Base-by-base conservation (phyloP, 1,140 invertebrate species). In the Dendroctonus valens region DNA sequence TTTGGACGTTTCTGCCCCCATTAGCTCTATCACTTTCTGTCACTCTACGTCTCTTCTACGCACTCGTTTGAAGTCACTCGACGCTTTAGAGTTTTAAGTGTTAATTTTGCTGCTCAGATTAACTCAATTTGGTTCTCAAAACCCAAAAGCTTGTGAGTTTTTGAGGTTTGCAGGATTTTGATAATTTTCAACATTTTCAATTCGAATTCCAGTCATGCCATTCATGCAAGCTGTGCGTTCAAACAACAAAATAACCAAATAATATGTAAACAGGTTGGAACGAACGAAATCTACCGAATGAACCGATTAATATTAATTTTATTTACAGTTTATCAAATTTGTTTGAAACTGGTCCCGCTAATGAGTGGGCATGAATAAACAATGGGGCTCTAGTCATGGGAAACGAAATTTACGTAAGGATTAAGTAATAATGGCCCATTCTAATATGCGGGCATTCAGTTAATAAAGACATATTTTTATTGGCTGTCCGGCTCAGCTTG, bases 241-340 rank as follows among this genome's bases (percentile, higher is more conserved):
- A 49, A 12, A n/a, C 37, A 49, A 60, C 26, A 60, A 60, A 12
- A 38, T 51, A 60, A 60, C 59, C 59, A 60, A 60, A 60, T 53
- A 53, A 53, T 51, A 39, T 62, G 60, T 62, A 62, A 62, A 62
- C 60, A 62, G 49, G 60, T 62, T 62, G 50, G 12, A 14, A 46
- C 11, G 38, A 49, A 50, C 59, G 59, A 60, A 53, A 41, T 44
- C 5, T 7, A 42, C 60, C 60, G 37, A 62, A 53, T 62, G 60
- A 62, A 62, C 60, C 26, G 60, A 62, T 62, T 62, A 41, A 52
- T 62, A 44, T 53, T 53, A 42, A 62, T 62, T 62, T 53, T 52
- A 62, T 62, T 62, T 62, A 62, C 60, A 53, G 60, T 62, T 62
- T 62, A 62, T 62, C 50, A 54, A 54, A 62, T 62, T 62, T 62